phyloP scores from a whole-genome alignment of 2,888 invertebrate species.

The Bombylius discolor region DNA sequence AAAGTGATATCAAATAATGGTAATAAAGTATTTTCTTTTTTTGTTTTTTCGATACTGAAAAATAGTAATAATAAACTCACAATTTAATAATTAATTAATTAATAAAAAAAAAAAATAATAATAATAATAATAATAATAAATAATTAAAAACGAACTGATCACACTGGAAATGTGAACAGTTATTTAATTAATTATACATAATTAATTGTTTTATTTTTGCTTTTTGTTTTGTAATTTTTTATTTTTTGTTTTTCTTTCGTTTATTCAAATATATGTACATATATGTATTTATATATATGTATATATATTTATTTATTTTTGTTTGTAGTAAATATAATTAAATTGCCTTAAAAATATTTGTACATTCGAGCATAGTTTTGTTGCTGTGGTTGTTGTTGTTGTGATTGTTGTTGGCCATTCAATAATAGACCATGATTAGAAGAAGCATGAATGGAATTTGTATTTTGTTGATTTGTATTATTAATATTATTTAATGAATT shows the following conservation, averaged over 20 bases:
- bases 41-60: not conserved
- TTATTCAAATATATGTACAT: too few species aligned
- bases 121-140: too few species aligned
- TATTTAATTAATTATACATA: too few species aligned
- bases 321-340: not conserved
- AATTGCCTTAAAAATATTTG: slow-evolving; percentile 18
- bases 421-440: slow-evolving; percentile 5
- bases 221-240: too few species aligned
- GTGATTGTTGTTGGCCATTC: not conserved
- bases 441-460: slow-evolving; percentile 1
- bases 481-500: not conserved
- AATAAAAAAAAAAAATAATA: too few species aligned
- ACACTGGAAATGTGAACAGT: too few species aligned
- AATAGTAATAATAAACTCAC: not conserved
- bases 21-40: too few species aligned
- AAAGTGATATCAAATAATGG: too few species aligned
- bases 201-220: too few species aligned
- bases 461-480: slow-evolving; percentile 5
- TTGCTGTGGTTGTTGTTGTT: slow-evolving; percentile 2
- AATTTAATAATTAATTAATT: not conserved
- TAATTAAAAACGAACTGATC: too few species aligned
- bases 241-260: too few species aligned
- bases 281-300: too few species aligned
- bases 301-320: not conserved
- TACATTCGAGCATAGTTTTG: slow-evolving; percentile 17